Evolutionary conservation across 2,797 vertebrate species (phyloP), one percentile per base, ranked within the genome.

Genomic region (Tympanoctomys barrerae): DNA sequence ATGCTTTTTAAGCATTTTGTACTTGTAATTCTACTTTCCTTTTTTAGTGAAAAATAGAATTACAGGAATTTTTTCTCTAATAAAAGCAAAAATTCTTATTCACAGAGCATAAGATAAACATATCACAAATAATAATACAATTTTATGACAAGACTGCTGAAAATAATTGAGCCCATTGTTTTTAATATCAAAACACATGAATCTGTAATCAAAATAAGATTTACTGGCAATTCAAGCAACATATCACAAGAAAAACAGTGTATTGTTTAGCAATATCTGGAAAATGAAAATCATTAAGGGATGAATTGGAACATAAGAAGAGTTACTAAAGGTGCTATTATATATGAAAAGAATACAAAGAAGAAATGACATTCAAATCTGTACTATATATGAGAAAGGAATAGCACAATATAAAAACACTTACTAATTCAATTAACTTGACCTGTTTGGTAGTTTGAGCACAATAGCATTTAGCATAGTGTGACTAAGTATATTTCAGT

Each of bases 1-100:
- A 95, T 83, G 42, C 78, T 88, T 57, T 5, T 71, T 94, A 96
- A 96, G 49, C 64, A 92, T 33, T 57, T 90, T 91, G 21, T 9
- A 83, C 24, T 71, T 95, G 64, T 75, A 73, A 86, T 86, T 52
- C 9, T 91, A 71, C 13, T 54, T 71, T 89, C 12, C 42, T 71
- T 89, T 92, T 80, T 39, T 52, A 57, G 36, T 33, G 86, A 18
- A 24, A 89, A 94, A 79, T 54, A 94, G n/a, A 64, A 9, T 79
- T 83, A 16, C 1, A 42, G 19, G 91, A 57, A 5, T 78, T 91
- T 89, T 46, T 61, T 54, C 62, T 42, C 87, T 84, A 90, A 70
- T 64, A 88, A 24, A 95, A 80, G 57, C 90, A 36, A 71, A 73
- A 85, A 66, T 59, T 83, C 14, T 57, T 82, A 68, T 71, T 36